Conservation (phyloP, 2,888 invertebrate genomes). For the Heliconius aoede region DNA sequence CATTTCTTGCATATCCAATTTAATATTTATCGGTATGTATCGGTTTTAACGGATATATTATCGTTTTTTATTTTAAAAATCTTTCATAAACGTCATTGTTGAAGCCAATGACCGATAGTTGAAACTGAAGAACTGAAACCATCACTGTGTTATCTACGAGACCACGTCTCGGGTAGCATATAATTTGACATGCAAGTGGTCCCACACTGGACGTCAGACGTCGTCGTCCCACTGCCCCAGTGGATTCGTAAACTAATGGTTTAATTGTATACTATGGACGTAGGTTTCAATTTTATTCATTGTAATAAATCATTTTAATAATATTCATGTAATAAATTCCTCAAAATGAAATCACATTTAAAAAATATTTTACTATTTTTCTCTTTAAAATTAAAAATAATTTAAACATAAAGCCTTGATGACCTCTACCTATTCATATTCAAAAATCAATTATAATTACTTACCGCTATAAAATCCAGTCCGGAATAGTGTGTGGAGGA, state of each 20-base stretch:
- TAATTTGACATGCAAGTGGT: background rate
- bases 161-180: background rate
- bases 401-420: background rate
- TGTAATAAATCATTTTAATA: background rate
- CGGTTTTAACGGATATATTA: too few relatives aligned
- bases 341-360: too few relatives aligned
- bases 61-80: too few relatives aligned
- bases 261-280: background rate
- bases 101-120: too few relatives aligned
- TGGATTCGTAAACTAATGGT: background rate
- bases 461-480: slow-evolving; percentile 18
- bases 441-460: slow-evolving; percentile 8
- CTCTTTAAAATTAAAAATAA: background rate
- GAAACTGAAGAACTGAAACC: background rate
- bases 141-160: background rate
- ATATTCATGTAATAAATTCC: background rate
- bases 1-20: too few relatives aligned
- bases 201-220: background rate
- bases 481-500: slow-evolving; percentile 8
- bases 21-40: too few relatives aligned
- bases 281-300: background rate
- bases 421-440: background rate
- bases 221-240: background rate
- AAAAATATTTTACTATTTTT: background rate
- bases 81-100: too few relatives aligned